Evolutionary conservation across 2,113 vertebrate genomes (phyloP), one percentile per base, ranked within the genome.

Genomic region (Platycercus adscitus): DNA sequence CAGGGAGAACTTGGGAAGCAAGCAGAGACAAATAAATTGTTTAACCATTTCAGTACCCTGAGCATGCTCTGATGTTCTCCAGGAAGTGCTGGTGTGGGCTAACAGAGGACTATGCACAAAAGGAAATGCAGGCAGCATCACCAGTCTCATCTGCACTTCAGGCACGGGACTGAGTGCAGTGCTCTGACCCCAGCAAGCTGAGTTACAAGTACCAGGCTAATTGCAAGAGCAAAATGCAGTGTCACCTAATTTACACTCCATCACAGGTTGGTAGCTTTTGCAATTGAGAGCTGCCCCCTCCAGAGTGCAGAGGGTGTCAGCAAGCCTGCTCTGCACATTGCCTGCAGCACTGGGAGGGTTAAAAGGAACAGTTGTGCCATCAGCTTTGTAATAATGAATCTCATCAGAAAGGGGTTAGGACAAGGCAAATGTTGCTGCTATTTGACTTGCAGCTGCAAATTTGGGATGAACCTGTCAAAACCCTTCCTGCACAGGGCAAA

Each of bases 41-140:
- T 96, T 97, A 96, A 95, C 95, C 26, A 16, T 94, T 89, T 92
- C 89, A 46, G 53, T 13, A 23, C 81, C 81, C 23, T 37, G 53
- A 20, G 28, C 13, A 6, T 0, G 13, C 12, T n/a, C 50, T 23
- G 64, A 61, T 35, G 18, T 41, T 19, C 33, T 14, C 23, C 55
- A 26, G 55, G 65, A 58, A 24, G 50, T 1, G 60, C 6, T 53
- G 39, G 35, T 26, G 35, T 47, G 72, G 66, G 49, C 31, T 41
- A 6, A 41, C 28, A 55, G 39, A 61, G 35, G 47, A 49, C 15
- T 7, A 20, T 2, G 43, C 33, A 12, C n/a, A 4, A 0, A 3
- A 17, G 11, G 5, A 12, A 63, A 44, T 0, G 37, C 0, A 6
- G 53, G 69, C 61, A 65, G 89, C 43, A 4, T 31, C 18, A 20